Base-by-base conservation (phyloP, 2,113 vertebrate species). In the Glaucomys volans region DNA sequence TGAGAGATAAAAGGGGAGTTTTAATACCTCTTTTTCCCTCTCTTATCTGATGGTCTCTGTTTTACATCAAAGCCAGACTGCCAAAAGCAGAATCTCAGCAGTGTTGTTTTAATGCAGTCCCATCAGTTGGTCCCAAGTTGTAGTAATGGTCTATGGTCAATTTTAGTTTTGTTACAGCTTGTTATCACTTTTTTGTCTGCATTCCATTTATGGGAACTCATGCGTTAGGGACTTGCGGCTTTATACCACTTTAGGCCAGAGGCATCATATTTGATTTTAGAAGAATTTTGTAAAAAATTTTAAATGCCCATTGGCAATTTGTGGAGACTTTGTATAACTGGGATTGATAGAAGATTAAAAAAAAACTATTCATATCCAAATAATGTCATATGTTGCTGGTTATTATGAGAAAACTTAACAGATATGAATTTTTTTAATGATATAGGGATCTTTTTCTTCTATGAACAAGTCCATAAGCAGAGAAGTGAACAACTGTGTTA, bases 311-410 rank as follows among this genome's bases (percentile, higher is more conserved):
- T 69, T 85, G 95, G 64, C 11, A 83, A 42, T 85, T 72, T 80
- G 42, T 71, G 42, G 91, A 64, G 90, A 62, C 66, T 85, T 87
- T 64, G n/a, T 32, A 83, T 28, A 96, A 95, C 24, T 69, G 50
- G 50, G 8, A 12, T 69, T 94, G 69, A 74, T 8, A 64, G 72
- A 94, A 20, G 30, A 57, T 92, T 81, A 8, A 74, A 62, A 64
- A 67, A 71, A 67, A 83, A 28, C 42, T 54, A 7, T 80, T 88
- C 52, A 37, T 87, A 64, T 93, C n/a, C 47, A 35, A 54, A n/a
- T 52, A 74, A 26, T 50, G 20, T 72, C 77, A 40, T 62, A 44
- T 67, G 14, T 64, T 91, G 72, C 42, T 95, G 59, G 59, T 62
- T 47, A 71, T 85, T 85, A n/a, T 74, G 22, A 57, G 79, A 66